Evolutionary conservation across 2,797 vertebrate species (phyloP).

Genomic region (Tangara arthus): DNA sequence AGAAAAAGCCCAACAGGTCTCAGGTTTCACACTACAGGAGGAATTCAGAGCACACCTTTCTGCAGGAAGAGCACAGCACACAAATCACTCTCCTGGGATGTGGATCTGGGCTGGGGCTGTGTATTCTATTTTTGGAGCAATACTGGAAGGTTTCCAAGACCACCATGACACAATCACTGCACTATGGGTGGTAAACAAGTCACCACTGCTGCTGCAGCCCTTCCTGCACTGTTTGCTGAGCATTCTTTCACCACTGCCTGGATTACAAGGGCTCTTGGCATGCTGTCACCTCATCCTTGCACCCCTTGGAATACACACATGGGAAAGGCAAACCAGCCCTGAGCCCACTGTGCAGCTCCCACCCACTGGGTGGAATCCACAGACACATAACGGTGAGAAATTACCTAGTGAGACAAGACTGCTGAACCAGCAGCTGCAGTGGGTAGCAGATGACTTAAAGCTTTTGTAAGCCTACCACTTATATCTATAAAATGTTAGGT

Average conservation of each 20-base stretch:
- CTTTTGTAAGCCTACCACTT: slow-evolving; percentile 6
- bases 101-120: slow-evolving; percentile 62
- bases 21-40: slow-evolving; percentile 64
- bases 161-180: slow-evolving; percentile 77
- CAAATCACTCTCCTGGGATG: slow-evolving; percentile 65
- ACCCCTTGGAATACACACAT: slow-evolving; percentile 75
- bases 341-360: slow-evolving; percentile 76
- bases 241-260: not conserved
- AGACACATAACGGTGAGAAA: slow-evolving; percentile 75
- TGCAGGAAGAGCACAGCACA: slow-evolving; percentile 73
- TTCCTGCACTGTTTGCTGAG: not conserved
- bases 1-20: slow-evolving; percentile 69
- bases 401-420: not conserved
- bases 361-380: slow-evolving; percentile 78
- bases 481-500: not conserved
- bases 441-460: not conserved
- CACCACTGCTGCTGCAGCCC: not conserved
- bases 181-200: slow-evolving; percentile 80
- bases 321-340: slow-evolving; percentile 73
- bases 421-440: not conserved
- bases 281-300: slow-evolving; percentile 80
- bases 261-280: slow-evolving; percentile 67
- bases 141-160: slow-evolving; percentile 80
- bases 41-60: slow-evolving; percentile 31
- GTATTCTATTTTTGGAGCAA: slow-evolving; percentile 75